Evolutionary conservation across 2,888 invertebrate genomes (phyloP), one percentile per base, ranked within the genome.

Genomic region (Ectobius pallidus): DNA sequence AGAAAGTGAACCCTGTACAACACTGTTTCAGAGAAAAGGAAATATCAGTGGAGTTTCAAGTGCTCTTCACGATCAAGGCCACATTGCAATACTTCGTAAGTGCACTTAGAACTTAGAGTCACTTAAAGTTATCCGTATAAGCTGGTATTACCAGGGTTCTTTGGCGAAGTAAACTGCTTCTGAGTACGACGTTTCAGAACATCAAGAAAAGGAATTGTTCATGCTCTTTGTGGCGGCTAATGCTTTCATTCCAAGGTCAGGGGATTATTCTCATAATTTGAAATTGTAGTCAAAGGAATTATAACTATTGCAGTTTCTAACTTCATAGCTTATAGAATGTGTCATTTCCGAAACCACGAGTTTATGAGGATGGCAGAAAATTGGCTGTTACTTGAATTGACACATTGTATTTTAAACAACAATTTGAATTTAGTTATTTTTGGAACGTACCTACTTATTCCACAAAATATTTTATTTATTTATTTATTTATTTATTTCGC

Each of bases 51-150:
- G 27, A 16, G 9, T 58, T 27, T 2, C 27, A 30, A 58, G 58
- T n/a, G n/a, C 58, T 30, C 30, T 58, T 3, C 2, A 58, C 0
- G 25, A 25, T 52, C 1, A 18, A 27, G 25, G 52, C 22, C 58
- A 22, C n/a, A n/a, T 6, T 3, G 27, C 30, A 3, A 30, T 58
- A 58, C 30, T n/a, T 27, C 30, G 16, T 3, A 58, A 58, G 58
- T 58, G 58, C 58, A 58, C 58, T 58, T 58, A 30, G n/a, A 58
- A 58, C 30, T 58, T 32, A 32, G 32, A 58, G 30, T 16, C 30
- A 58, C 58, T 58, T 58, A 58, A 58, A 58, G n/a, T 27, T 58
- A 58, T 58, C 58, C 30, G 30, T 58, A 25, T 30, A 58, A n/a
- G n/a, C 46, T 27, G 55, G 32, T 30, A 58, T 58, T 58, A 58